Evolutionary conservation across 2,797 vertebrate genomes (phyloP).

Genomic region (Fistularia commersonii): DNA sequence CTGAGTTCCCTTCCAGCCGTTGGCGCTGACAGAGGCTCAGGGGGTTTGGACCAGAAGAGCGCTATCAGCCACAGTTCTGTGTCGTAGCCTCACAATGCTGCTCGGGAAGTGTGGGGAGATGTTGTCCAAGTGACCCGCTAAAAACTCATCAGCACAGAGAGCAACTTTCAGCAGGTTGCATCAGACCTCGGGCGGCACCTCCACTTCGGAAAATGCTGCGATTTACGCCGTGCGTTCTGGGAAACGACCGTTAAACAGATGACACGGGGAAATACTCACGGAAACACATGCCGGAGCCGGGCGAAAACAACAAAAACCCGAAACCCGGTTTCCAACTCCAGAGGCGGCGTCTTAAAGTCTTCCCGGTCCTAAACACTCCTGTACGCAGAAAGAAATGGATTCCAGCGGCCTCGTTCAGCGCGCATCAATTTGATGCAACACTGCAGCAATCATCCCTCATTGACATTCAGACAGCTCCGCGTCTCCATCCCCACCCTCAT

Average conservation of each 20-base stretch:
- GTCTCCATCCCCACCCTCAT: slow-evolving; percentile 49
- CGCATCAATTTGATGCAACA: slow-evolving; percentile 67
- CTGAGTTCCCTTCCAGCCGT: too few species aligned
- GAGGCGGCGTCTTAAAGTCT: slow-evolving; percentile 12
- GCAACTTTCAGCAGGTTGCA: slow-evolving; percentile 60
- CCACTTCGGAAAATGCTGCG: slow-evolving; percentile 34
- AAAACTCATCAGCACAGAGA: slow-evolving; percentile 34
- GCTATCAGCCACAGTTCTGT: too few species aligned
- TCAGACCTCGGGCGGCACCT: slow-evolving; percentile 53
- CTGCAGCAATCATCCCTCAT: slow-evolving; percentile 61
- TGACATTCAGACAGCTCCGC: slow-evolving; percentile 53
- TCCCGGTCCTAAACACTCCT: slow-evolving; percentile 33
- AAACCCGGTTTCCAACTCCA: slow-evolving; percentile 2
- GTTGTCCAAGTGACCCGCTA: slow-evolving; percentile 31
- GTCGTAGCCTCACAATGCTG: too few species aligned
- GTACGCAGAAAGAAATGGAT: slow-evolving; percentile 31
- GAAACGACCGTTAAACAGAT: slow-evolving; percentile 37
- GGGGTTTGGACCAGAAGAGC: too few species aligned
- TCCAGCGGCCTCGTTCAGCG: slow-evolving; percentile 42
- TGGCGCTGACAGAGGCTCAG: too few species aligned
- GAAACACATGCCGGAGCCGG: neutral
- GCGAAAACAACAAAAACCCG: neutral
- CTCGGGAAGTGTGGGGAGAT: slow-evolving; percentile 23
- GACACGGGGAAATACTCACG: slow-evolving; percentile 4
- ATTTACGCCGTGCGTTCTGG: too few species aligned